Conservation (phyloP, 2,113 vertebrate genomes). For the Mobula hypostoma region DNA sequence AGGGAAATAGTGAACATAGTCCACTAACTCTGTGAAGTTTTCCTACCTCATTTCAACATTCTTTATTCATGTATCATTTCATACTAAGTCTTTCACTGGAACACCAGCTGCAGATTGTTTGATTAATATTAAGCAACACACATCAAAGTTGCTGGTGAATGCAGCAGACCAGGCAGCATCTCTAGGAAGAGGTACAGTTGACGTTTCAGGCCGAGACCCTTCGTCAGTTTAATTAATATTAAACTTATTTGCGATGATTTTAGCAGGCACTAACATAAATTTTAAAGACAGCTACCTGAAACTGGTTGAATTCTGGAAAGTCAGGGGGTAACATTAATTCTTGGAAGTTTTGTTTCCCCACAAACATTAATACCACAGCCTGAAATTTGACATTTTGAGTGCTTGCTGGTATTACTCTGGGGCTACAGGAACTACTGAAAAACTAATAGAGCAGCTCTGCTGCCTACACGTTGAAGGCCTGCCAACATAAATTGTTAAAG, state of each 20-base stretch:
- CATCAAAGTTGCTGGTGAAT: too few relatives aligned
- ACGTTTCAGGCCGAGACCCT: too few relatives aligned
- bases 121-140: not conserved
- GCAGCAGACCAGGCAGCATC: too few relatives aligned
- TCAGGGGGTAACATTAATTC: not conserved
- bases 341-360: not conserved
- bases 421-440: not conserved
- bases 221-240: not conserved
- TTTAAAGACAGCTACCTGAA: not conserved
- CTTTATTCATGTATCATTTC: not conserved
- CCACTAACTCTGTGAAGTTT: not conserved
- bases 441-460: not conserved
- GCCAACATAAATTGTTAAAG: not conserved
- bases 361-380: not conserved
- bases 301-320: not conserved
- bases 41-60: not conserved
- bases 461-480: not conserved
- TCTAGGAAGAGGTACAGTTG: too few relatives aligned
- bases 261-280: not conserved
- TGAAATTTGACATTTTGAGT: not conserved
- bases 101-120: not conserved
- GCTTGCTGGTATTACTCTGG: not conserved
- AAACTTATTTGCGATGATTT: not conserved
- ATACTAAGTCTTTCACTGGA: not conserved
- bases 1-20: not conserved